phyloP scores from a whole-genome alignment of 2,888 invertebrate genomes.

The Pheosia gnoma region DNA sequence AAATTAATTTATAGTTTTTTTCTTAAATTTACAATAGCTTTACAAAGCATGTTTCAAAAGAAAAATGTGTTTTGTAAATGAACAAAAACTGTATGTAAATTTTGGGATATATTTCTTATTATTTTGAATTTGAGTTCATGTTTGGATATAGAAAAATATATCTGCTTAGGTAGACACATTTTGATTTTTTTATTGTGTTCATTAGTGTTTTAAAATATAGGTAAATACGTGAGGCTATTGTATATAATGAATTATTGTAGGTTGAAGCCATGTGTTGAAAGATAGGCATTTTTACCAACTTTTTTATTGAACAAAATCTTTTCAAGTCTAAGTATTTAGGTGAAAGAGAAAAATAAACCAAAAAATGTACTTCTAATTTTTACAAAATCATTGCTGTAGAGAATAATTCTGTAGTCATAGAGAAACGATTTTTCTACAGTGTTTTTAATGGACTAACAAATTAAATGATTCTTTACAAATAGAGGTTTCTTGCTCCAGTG shows the following conservation, averaged over 20 bases:
- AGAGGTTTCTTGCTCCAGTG: too few relatives aligned
- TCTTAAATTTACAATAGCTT: too few relatives aligned
- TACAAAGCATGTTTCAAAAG: too few relatives aligned
- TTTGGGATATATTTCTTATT: too few relatives aligned
- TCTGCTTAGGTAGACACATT: too few relatives aligned
- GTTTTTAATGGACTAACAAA: constrained; percentile 17
- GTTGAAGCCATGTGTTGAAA: constrained; percentile 29
- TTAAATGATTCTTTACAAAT: not conserved
- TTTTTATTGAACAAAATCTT: constrained; percentile 18
- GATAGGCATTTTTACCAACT: constrained; percentile 22
- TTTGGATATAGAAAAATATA: not conserved
- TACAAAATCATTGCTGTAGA: not conserved
- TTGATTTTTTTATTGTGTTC: not conserved
- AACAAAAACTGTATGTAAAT: too few relatives aligned
- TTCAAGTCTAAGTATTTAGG: constrained; percentile 1
- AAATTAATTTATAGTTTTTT: too few relatives aligned
- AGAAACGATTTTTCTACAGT: constrained; percentile 8
- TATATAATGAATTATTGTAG: constrained; percentile 16
- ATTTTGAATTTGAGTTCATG: not conserved
- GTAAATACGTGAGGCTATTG: constrained; percentile 23
- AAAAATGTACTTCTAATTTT: not conserved
- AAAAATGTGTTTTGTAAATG: too few relatives aligned
- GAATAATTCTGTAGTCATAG: not conserved
- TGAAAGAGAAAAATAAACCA: not conserved
- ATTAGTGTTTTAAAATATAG: not conserved